Conservation (phyloP, 1,140 invertebrate genomes). For the Mesaphorura yosii region DNA sequence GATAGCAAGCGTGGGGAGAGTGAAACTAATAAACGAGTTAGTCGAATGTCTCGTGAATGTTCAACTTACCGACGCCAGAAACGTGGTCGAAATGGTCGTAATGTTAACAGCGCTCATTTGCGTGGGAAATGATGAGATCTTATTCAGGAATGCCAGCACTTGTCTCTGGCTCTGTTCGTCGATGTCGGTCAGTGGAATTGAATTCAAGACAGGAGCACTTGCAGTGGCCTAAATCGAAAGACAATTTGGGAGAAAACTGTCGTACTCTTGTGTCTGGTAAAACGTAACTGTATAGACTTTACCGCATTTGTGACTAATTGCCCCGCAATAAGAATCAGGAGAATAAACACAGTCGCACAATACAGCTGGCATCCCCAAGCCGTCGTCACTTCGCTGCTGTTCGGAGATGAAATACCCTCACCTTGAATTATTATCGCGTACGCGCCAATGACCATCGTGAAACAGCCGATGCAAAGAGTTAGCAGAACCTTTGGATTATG, state of each 20-base stretch:
- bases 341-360: constrained; percentile 18
- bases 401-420: constrained; percentile 17
- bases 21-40: background rate
- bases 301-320: constrained; percentile 27
- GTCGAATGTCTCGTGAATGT: background rate
- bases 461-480: constrained; percentile 21
- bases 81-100: constrained; percentile 19
- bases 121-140: constrained; percentile 25
- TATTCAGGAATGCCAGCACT: constrained; percentile 18
- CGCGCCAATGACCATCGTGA: constrained; percentile 20
- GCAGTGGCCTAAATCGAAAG: constrained; percentile 9
- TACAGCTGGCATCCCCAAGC: constrained; percentile 22
- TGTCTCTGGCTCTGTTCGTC: constrained; percentile 19
- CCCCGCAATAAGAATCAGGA: constrained; percentile 22
- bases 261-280: no score
- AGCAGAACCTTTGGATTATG: constrained; percentile 14
- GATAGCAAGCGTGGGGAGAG: background rate
- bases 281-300: background rate
- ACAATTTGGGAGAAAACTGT: no score
- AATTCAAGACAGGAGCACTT: constrained; percentile 17
- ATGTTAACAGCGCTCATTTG: constrained; percentile 22
- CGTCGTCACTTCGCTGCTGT: constrained; percentile 1
- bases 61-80: constrained; percentile 23
- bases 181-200: constrained; percentile 14
- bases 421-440: constrained; percentile 23